These are phyloP conservation scores for Carollia perspicillata DNA, from an alignment of 2,113 vertebrate species.

Conservation along the genomic window DNA sequence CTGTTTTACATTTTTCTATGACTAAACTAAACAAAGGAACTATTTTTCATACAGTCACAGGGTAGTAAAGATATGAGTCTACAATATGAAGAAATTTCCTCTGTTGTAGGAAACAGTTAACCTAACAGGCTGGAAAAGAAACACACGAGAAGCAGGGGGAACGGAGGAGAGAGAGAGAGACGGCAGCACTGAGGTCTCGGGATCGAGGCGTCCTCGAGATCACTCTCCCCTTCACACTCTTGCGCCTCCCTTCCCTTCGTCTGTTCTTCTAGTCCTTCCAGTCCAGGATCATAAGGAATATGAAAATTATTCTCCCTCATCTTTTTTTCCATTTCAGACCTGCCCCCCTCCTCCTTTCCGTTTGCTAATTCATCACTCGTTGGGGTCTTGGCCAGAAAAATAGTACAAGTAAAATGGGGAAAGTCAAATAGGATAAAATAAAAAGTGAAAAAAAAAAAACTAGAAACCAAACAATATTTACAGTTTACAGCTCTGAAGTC, in stretches of 20 bases:
- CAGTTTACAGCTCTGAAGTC: constrained; percentile 10
- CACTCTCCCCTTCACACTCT: not conserved
- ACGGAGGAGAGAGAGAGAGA: not conserved
- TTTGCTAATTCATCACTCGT: not conserved
- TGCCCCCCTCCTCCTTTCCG: not conserved
- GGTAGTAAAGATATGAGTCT: not conserved
- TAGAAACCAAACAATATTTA: not conserved
- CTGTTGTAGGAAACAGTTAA: not conserved
- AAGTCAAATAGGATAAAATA: not conserved
- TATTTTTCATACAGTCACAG: not conserved
- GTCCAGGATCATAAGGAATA: not conserved
- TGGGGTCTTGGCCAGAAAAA: not conserved
- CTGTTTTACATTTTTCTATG: constrained; percentile 5
- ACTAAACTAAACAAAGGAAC: not conserved
- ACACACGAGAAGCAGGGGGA: not conserved
- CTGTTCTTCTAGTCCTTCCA: not conserved
- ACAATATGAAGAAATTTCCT: not conserved
- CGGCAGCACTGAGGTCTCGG: too few species aligned
- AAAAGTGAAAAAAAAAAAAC: not conserved
- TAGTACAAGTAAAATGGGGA: not conserved
- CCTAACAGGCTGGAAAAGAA: not conserved
- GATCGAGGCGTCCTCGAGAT: not conserved
- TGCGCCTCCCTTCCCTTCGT: not conserved
- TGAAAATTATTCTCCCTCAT: not conserved
- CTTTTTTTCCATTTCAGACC: not conserved